Conservation (phyloP, 53 echinoderm and acorn worm species). For the Echinarachnius parma region DNA sequence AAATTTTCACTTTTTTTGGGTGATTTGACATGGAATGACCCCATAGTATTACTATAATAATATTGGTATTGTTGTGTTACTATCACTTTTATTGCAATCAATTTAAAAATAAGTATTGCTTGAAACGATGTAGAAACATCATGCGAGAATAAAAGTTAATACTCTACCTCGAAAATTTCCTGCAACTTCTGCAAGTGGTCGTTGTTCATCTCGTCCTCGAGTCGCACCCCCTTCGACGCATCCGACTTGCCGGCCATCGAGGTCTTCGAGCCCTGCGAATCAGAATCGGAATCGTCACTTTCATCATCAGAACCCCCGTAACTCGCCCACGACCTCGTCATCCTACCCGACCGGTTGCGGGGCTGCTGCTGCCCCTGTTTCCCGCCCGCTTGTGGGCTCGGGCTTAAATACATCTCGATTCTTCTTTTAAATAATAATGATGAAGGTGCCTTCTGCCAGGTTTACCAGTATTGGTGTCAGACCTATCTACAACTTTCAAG, state of each 20-base stretch:
- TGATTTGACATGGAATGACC: no score
- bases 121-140: no score
- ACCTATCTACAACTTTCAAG: no score
- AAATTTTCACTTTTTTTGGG: no score
- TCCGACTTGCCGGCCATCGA: conserved; percentile 65
- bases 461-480: no score
- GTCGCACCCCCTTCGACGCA: conserved; percentile 52
- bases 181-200: conserved; percentile 90
- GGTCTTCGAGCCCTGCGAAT: conserved; percentile 74
- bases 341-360: no score
- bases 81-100: no score
- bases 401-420: conserved; percentile 17
- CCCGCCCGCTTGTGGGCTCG: conserved; percentile 6
- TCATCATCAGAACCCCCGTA: conserved; percentile 23
- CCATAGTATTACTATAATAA: no score
- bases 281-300: conserved; percentile 12
- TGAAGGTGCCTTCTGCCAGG: no score
- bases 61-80: no score
- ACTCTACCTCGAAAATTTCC: conserved; percentile 88
- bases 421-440: background rate
- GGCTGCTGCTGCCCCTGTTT: no score
- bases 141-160: no score
- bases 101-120: background rate
- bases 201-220: conserved; percentile 99
- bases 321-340: conserved; percentile 18